Base-by-base conservation (phyloP, 1,140 invertebrate genomes). In the Samia ricini region DNA sequence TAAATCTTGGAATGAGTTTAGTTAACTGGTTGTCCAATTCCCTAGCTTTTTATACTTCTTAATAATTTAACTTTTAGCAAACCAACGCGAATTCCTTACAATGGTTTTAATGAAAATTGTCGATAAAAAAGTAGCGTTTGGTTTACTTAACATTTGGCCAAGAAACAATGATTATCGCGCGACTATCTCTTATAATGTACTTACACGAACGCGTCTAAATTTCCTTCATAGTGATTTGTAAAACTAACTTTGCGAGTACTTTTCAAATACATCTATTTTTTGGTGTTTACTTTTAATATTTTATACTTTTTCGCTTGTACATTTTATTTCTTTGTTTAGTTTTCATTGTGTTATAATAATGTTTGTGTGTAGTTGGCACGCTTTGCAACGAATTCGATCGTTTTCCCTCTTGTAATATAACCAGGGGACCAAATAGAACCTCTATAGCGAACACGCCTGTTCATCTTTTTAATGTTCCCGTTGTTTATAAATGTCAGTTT, bases 141-240 rank as follows among this genome's bases (percentile, higher is more conserved):
- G 4, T 42, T 15, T 29, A 29, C 10, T 29, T 29, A 29, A 1
- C 33, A 4, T 42, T 42, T 15, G 33, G n/a, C n/a, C 12, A 26
- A 3, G 4, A 26, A 49, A 20, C 48, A 15, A 15, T 15, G 48
- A 49, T 15, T 49, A 4, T 26, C 26, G 26, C 6, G 48, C 15
- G 7, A n/a, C 48, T 15, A 15, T 20, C 5, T 1, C 7, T 23
- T 68, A 65, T 21, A 51, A 67, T 65, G 72, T 74, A 74, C 72
- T 74, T 74, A 74, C 60, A 63, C 50, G 50, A 66, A 68, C 56
- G 66, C 72, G 72, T 74, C 72, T 69, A 71, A 57, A 63, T 42
- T 50, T 54, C 48, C 62, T 22, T 19, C 19, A 48, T 23, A 26
- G 12, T 26, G 18, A 42, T 42, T 42, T 15, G 33, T 42, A 12